These are phyloP conservation scores for Anadara kagoshimensis DNA, from an alignment of 1,140 invertebrate species.

Conservation along the genomic window DNA sequence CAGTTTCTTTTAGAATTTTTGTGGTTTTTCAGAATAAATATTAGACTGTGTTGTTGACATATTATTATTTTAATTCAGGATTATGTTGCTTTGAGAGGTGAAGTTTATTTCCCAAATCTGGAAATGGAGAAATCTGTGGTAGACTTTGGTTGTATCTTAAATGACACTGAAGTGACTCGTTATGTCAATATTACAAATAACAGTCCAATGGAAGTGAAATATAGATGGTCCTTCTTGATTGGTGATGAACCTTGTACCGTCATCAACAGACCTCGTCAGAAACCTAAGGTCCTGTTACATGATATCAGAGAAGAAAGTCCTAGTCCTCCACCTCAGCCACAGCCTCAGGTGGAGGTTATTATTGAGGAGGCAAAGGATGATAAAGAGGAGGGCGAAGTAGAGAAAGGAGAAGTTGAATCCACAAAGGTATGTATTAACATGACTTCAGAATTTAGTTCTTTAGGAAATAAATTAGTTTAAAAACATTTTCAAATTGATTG, in stretches of 20 bases:
- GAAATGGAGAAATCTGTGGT: constrained; percentile 70
- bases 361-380: constrained; percentile 42
- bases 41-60: neutral
- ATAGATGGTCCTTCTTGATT: constrained; percentile 72
- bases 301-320: constrained; percentile 39
- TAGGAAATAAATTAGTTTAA: too few species aligned
- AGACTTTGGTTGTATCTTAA: constrained; percentile 74
- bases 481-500: neutral
- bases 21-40: neutral
- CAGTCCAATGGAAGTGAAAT: constrained; percentile 72
- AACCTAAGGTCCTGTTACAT: constrained; percentile 20
- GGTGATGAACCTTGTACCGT: constrained; percentile 63
- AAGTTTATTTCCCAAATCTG: constrained; percentile 74
- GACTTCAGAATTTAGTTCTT: too few species aligned
- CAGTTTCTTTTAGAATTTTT: too few species aligned
- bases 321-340: constrained; percentile 21
- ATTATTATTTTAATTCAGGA: constrained; percentile 62
- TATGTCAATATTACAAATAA: constrained; percentile 74
- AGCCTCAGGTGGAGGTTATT: constrained; percentile 42
- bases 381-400: constrained; percentile 44
- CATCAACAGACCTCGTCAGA: constrained; percentile 42
- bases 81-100: constrained; percentile 70
- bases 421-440: constrained; percentile 36
- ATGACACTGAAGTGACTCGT: constrained; percentile 72
- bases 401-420: constrained; percentile 47